phyloP scores from a whole-genome alignment of 1,140 invertebrate species.

The Leptestheria dahalacensis region DNA sequence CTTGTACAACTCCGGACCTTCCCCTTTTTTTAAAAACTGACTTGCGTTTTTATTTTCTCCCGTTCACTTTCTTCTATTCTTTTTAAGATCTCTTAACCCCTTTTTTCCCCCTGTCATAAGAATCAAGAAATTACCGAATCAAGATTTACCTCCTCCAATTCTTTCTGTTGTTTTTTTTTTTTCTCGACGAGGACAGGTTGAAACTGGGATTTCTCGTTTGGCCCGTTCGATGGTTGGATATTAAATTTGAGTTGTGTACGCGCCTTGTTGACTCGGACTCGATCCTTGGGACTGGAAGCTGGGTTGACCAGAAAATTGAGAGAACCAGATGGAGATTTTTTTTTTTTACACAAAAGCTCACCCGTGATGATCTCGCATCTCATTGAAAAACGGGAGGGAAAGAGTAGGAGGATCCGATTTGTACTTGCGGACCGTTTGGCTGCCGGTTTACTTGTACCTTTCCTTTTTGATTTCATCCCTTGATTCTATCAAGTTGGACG shows the following conservation, averaged over 20 bases:
- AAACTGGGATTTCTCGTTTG: constrained; percentile 1
- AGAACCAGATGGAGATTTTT: too few relatives aligned
- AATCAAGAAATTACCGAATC: not conserved
- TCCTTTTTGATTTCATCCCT: too few relatives aligned
- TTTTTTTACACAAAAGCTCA: too few relatives aligned
- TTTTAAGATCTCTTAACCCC: not conserved
- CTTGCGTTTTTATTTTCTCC: not conserved
- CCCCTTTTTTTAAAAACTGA: not conserved
- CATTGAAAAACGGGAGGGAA: too few relatives aligned
- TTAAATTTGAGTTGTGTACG: not conserved
- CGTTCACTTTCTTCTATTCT: not conserved
- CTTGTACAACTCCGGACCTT: too few relatives aligned
- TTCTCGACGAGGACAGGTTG: not conserved
- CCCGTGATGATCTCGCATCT: not conserved
- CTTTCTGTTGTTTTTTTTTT: constrained; percentile 1
- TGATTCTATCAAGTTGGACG: too few relatives aligned
- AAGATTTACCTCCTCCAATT: not conserved
- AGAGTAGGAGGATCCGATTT: too few relatives aligned
- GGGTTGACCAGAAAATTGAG: too few relatives aligned
- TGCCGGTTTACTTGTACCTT: too few relatives aligned
- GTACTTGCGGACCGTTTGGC: too few relatives aligned
- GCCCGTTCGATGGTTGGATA: not conserved
- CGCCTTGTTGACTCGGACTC: too few relatives aligned
- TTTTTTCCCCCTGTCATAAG: not conserved
- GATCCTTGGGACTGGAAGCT: too few relatives aligned